Conservation (phyloP, 2,113 vertebrate species). For the Butorides virescens region DNA sequence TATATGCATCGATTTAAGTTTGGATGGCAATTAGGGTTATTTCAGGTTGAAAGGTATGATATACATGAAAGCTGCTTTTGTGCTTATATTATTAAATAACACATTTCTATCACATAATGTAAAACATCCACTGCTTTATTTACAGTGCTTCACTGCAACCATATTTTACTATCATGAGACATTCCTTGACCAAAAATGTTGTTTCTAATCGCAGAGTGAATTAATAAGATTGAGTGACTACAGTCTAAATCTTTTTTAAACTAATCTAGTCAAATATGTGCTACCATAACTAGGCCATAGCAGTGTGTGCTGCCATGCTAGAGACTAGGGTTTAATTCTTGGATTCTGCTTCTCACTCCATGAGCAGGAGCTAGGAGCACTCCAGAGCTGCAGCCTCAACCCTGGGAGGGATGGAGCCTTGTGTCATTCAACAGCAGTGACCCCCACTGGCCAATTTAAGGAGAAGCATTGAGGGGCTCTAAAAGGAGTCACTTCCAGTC, state of each 20-base stretch:
- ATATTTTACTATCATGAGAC: conserved; percentile 37
- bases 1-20: conserved; percentile 4
- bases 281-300: conserved; percentile 57
- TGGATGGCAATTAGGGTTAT: conserved; percentile 38
- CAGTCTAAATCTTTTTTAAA: conserved; percentile 61
- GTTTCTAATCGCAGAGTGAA: conserved; percentile 53
- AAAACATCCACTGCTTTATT: conserved; percentile 61
- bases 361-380: conserved; percentile 83
- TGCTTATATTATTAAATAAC: conserved; percentile 52
- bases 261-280: conserved; percentile 56
- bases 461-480: conserved; percentile 83
- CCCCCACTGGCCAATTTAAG: conserved; percentile 85
- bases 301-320: conserved; percentile 56
- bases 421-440: conserved; percentile 83
- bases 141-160: conserved; percentile 36
- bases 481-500: conserved; percentile 84
- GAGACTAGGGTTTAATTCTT: conserved; percentile 79
- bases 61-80: conserved; percentile 59
- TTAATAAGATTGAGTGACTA: conserved; percentile 45
- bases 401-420: conserved; percentile 84
- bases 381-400: conserved; percentile 83
- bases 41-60: conserved; percentile 49
- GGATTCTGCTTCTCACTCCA: conserved; percentile 84
- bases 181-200: conserved; percentile 59
- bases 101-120: conserved; percentile 59